These are phyloP conservation scores for Drosophila rellima DNA, from an alignment of 2,888 invertebrate species.

Conservation along the genomic window DNA sequence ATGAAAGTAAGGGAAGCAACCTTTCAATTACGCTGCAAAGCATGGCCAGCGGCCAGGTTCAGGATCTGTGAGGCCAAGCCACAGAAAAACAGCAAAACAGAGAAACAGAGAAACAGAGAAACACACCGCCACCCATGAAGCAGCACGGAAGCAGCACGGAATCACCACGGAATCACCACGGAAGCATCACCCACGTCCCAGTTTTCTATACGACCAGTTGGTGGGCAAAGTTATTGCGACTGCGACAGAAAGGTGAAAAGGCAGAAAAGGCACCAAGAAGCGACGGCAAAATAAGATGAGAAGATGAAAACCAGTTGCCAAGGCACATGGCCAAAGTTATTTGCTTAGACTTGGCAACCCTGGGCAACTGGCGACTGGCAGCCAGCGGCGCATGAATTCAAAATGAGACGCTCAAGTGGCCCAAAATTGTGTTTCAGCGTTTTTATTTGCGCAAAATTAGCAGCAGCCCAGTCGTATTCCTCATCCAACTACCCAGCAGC, in stretches of 20 bases:
- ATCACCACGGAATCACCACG: constrained; percentile 6
- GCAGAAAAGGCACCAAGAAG: too few species aligned
- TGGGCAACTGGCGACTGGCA: constrained; percentile 19
- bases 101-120: too few species aligned
- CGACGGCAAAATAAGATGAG: too few species aligned
- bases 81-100: constrained; percentile 22
- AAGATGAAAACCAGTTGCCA: constrained; percentile 59
- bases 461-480: constrained; percentile 17
- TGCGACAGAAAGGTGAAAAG: constrained; percentile 60
- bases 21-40: constrained; percentile 75
- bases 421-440: constrained; percentile 71
- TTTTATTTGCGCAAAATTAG: constrained; percentile 80
- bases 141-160: too few species aligned
- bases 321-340: constrained; percentile 71
- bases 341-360: constrained; percentile 57
- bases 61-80: constrained; percentile 27
- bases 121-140: too few species aligned
- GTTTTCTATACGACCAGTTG: constrained; percentile 25
- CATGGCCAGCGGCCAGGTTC: constrained; percentile 67
- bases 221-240: constrained; percentile 74
- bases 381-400: constrained; percentile 72
- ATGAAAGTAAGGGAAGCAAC: constrained; percentile 23
- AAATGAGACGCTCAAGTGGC: constrained; percentile 75
- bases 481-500: background rate
- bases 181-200: constrained; percentile 1